Conservation (phyloP, 2,113 vertebrate genomes). For the Progne subis region DNA sequence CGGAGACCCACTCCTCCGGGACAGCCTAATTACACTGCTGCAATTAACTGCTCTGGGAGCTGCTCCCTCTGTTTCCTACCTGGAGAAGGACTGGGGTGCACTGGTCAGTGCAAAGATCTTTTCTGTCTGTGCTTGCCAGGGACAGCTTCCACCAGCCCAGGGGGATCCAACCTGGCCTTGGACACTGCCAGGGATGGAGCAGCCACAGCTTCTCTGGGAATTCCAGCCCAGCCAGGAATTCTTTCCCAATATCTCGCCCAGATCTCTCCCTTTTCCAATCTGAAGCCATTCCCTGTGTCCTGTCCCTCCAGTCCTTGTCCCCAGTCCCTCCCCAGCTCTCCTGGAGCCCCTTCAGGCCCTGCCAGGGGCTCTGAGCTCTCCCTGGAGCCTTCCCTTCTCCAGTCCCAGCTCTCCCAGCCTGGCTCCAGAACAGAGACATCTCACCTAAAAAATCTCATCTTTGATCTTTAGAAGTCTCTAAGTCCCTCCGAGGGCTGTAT, state of each 20-base stretch:
- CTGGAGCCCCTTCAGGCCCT: background rate
- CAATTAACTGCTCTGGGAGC: background rate
- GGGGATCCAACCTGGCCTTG: fast-evolving
- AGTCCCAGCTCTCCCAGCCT: background rate
- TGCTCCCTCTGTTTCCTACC: background rate
- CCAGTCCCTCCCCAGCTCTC: background rate
- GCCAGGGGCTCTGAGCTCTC: background rate
- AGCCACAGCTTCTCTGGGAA: background rate
- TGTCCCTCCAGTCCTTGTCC: background rate
- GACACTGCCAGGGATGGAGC: fast-evolving
- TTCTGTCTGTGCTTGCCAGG: fast-evolving
- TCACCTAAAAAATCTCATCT: background rate
- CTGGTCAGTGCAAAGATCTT: fast-evolving
- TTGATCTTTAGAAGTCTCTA: background rate
- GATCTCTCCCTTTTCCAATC: fast-evolving
- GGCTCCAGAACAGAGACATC: background rate
- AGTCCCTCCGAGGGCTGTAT: background rate
- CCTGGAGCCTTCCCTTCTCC: background rate
- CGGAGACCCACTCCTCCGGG: fast-evolving
- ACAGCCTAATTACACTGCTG: fast-evolving
- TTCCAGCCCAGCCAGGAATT: background rate
- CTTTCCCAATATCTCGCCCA: background rate
- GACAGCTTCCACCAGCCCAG: background rate
- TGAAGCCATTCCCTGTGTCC: background rate
- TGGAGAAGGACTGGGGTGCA: fast-evolving